These are phyloP conservation scores for Mus caroli DNA, from an alignment of 2,797 vertebrate genomes.

Conservation along the genomic window DNA sequence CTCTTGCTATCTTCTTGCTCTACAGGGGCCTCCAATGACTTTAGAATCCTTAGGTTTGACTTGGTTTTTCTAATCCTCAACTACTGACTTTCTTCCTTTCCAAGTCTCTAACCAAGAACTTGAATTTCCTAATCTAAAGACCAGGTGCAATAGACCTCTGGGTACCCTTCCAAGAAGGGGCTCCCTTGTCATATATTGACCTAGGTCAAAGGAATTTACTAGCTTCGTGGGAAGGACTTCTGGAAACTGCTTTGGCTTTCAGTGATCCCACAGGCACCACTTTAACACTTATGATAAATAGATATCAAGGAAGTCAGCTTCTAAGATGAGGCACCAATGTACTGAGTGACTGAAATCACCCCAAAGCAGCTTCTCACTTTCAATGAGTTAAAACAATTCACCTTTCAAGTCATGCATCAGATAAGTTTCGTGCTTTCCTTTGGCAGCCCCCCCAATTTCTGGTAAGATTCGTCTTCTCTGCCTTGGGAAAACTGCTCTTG, in stretches of 20 bases:
- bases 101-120: not conserved
- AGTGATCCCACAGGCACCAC: not conserved
- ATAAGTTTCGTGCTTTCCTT: slow-evolving; percentile 28
- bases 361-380: slow-evolving; percentile 65
- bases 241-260: slow-evolving; percentile 40
- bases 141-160: not conserved
- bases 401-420: slow-evolving; percentile 1
- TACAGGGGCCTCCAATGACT: slow-evolving; percentile 39
- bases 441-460: slow-evolving; percentile 32
- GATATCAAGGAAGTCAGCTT: slow-evolving; percentile 21
- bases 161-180: slow-evolving; percentile 9
- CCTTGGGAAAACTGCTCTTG: slow-evolving; percentile 51
- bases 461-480: slow-evolving; percentile 20
- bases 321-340: slow-evolving; percentile 40
- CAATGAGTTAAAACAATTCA: slow-evolving; percentile 29
- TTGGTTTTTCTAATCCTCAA: not conserved
- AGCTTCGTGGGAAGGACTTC: slow-evolving; percentile 51
- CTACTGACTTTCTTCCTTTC: not conserved
- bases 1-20: not conserved
- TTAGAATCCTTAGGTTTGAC: slow-evolving; percentile 46
- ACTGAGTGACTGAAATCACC: slow-evolving; percentile 37
- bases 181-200: slow-evolving; percentile 1
- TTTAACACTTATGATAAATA: slow-evolving; percentile 62
- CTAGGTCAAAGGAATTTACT: slow-evolving; percentile 20
- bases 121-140: slow-evolving; percentile 40